Base-by-base conservation (phyloP, 2,797 vertebrate species). In the Brachyrhaphis roseni region DNA sequence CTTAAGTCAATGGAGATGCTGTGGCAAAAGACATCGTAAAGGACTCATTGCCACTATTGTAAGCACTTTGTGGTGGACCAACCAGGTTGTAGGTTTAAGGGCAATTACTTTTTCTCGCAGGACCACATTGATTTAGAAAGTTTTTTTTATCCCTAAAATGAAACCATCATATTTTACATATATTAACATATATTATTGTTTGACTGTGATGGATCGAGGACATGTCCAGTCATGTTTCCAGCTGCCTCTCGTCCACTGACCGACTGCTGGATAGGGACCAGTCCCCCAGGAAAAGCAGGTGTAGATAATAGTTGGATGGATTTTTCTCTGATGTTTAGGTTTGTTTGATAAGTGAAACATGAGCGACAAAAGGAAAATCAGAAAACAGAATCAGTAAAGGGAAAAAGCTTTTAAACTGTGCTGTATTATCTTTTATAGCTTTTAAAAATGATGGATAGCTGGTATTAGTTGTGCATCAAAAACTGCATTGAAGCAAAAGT, bases 401-500 rank as follows among this genome's bases (percentile, higher is more conserved):
- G 5, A n/a, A 8, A 11, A 43, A 13, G 41, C 10, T n/a, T 66
- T 66, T 11, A 41, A 5, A 41, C 66, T 13, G 10, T 6, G 26
- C 66, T 26, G 36, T n/a, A 68, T 26, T 78, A 43, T 46, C 53
- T 45, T 18, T 41, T 18, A 64, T 71, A 72, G 23, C 57, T 73
- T 36, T 77, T 28, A 62, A 43, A 16, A 68, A 11, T 79, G 16
- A 78, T 3, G 76, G 31, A 81, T 79, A 59, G 51, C 66, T 74
- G 36, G 16, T 11, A 77, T 20, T 72, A 8, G 16, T 15, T 51
- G 55, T 47, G 10, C 70, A 46, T 28, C 15, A 43, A 43, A 73
- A 76, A 34, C 62, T 72, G 81, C 8, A 53, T 72, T 72, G 23
- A n/a, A 59, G 20, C 74, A 78, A 78, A 78, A 34, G 18, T 16